Percentiles rank a stretch among this genome's conserved stretches.
Conservation (phyloP, 2,888 invertebrate genomes). For the Cecidostiba fungosa region DNA sequence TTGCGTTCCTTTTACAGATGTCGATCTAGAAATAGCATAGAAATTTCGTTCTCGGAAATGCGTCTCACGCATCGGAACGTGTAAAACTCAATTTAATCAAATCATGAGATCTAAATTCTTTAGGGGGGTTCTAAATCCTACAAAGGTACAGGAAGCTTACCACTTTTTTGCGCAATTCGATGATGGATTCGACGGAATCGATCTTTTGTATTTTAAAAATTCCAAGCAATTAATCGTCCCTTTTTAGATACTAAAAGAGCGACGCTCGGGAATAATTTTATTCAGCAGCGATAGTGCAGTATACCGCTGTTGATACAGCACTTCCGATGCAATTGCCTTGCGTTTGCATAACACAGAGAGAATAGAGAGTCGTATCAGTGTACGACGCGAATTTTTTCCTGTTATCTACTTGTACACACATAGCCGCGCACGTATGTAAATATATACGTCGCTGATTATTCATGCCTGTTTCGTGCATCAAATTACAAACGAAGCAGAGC, state of each 20-base stretch:
- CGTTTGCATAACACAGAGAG: conserved; percentile 44
- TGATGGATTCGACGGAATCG: not conserved
- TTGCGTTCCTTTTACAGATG: not conserved
- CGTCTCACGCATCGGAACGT: not conserved
- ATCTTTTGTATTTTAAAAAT: not conserved
- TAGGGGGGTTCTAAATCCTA: not conserved
- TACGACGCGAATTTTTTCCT: conserved; percentile 23
- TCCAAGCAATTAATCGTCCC: not conserved
- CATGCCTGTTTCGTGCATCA: conserved; percentile 20
- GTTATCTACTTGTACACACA: conserved; percentile 5
- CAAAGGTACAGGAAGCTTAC: not conserved
- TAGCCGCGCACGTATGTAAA: not conserved
- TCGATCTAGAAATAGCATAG: not conserved
- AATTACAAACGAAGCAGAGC: not conserved
- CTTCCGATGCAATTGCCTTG: conserved; percentile 40
- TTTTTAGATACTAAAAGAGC: no score
- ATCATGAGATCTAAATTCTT: not conserved
- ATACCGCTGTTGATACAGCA: conserved; percentile 32
- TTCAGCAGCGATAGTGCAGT: not conserved
- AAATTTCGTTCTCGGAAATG: not conserved
- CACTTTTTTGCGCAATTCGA: no score
- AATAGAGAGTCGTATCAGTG: not conserved
- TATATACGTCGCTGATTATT: conserved; percentile 4
- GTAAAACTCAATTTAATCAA: conserved; percentile 19
- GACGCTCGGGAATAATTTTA: not conserved